These are phyloP conservation scores for Diglossa brunneiventris DNA, from an alignment of 2,113 vertebrate genomes.

Conservation along the genomic window DNA sequence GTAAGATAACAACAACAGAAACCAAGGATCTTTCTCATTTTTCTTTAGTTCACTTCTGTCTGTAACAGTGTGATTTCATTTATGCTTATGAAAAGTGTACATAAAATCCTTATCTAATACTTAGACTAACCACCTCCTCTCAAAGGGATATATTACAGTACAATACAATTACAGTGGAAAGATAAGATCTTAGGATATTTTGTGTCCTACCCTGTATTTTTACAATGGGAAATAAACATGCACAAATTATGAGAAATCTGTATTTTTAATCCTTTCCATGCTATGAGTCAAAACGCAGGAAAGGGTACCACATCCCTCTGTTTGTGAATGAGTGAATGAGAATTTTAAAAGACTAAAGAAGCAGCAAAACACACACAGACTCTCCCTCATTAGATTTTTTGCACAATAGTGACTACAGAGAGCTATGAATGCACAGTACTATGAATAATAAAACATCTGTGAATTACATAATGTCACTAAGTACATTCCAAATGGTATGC, in stretches of 20 bases:
- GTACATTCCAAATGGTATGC: conserved; percentile 49
- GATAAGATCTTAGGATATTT: not conserved
- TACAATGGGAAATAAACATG: not conserved
- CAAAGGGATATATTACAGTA: not conserved
- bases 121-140: not conserved
- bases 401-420: conserved; percentile 56
- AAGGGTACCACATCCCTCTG: not conserved
- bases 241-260: not conserved
- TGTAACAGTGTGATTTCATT: not conserved
- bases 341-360: conserved; percentile 16
- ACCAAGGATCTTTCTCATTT: not conserved
- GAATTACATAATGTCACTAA: conserved; percentile 62
- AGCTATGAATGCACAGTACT: conserved; percentile 58
- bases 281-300: not conserved
- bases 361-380: conserved; percentile 19
- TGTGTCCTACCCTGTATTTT: not conserved
- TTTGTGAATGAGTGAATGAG: not conserved
- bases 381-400: conserved; percentile 59
- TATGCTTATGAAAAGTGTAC: not conserved
- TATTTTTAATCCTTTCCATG: not conserved
- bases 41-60: not conserved
- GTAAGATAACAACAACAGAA: conserved; percentile 25
- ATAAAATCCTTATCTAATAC: not conserved
- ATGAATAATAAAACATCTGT: conserved; percentile 69
- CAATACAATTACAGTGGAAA: not conserved